These are phyloP conservation scores for Marasmarcha lunaedactyla DNA, from an alignment of 2,888 invertebrate genomes.

Conservation along the genomic window DNA sequence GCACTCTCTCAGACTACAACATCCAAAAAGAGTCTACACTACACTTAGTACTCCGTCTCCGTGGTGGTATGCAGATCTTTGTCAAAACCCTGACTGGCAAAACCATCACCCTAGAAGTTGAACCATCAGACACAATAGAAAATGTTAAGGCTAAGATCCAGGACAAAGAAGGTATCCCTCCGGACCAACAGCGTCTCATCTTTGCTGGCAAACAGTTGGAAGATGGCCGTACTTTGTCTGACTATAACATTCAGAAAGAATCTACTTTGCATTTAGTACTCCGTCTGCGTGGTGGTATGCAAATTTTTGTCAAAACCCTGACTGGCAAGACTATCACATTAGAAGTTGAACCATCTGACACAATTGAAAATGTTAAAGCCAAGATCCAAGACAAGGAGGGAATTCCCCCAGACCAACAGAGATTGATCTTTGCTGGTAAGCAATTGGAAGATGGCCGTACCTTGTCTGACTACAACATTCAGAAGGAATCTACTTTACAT, in stretches of 20 bases:
- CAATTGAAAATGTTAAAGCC: too few relatives aligned
- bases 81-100: constrained; percentile 33
- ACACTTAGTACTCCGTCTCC: constrained; percentile 21
- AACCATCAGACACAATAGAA: constrained; percentile 25
- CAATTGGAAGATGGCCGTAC: too few relatives aligned
- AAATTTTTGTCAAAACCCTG: too few relatives aligned
- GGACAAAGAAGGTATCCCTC: not conserved
- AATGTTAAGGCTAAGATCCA: constrained; percentile 1
- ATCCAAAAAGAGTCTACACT: constrained; percentile 38
- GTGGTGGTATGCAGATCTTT: too few relatives aligned
- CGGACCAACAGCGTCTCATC: not conserved
- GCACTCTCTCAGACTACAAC: too few relatives aligned
- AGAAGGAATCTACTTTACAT: too few relatives aligned
- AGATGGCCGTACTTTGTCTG: not conserved
- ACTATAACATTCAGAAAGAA: not conserved
- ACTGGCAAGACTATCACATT: too few relatives aligned
- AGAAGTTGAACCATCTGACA: too few relatives aligned
- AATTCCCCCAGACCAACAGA: too few relatives aligned
- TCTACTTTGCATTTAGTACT: not conserved
- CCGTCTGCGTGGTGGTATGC: not conserved
- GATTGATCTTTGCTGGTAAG: too few relatives aligned
- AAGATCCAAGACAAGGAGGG: too few relatives aligned
- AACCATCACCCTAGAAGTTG: constrained; percentile 66
- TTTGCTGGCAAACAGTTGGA: not conserved
- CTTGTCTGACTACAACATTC: too few relatives aligned